phyloP scores from a whole-genome alignment of 2,797 vertebrate species.

The Lepilemur septentrionalis region DNA sequence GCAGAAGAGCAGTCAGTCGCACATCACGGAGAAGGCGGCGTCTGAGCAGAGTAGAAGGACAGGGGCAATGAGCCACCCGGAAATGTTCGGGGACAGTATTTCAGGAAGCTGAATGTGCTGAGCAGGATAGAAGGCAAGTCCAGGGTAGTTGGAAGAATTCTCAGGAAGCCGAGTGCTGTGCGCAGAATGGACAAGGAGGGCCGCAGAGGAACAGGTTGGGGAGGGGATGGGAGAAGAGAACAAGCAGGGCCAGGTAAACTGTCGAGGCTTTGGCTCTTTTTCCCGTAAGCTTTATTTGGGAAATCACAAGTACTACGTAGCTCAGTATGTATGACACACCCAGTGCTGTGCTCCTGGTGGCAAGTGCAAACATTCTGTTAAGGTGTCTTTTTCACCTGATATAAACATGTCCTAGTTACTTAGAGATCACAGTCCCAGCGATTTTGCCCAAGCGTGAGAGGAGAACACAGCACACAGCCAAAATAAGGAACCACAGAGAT shows the following conservation, averaged over 20 bases:
- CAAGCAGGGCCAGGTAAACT: rapidly evolving
- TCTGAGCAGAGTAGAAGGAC: neutral
- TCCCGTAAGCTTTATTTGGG: slow-evolving; percentile 86
- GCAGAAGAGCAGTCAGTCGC: too few relatives aligned
- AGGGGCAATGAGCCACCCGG: neutral
- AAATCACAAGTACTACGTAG: slow-evolving; percentile 84
- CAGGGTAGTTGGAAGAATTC: neutral
- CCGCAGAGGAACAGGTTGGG: neutral
- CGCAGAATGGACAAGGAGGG: neutral
- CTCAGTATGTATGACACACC: slow-evolving; percentile 86
- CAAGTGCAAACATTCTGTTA: slow-evolving; percentile 86
- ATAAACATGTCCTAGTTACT: slow-evolving; percentile 82
- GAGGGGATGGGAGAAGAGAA: too few relatives aligned
- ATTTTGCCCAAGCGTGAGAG: slow-evolving; percentile 89
- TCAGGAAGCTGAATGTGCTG: too few relatives aligned
- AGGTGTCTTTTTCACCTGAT: slow-evolving; percentile 82
- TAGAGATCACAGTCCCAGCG: slow-evolving; percentile 80
- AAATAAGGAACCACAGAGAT: slow-evolving; percentile 90
- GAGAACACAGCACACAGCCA: slow-evolving; percentile 92
- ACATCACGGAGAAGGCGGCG: too few relatives aligned
- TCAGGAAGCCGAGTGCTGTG: neutral
- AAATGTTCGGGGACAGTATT: neutral
- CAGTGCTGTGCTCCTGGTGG: slow-evolving; percentile 86
- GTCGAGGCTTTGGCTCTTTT: rapidly evolving
- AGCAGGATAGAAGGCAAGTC: neutral